Evolutionary conservation across 2,113 vertebrate genomes (phyloP), one percentile per base, ranked within the genome.

Genomic region (Caracal caracal): DNA sequence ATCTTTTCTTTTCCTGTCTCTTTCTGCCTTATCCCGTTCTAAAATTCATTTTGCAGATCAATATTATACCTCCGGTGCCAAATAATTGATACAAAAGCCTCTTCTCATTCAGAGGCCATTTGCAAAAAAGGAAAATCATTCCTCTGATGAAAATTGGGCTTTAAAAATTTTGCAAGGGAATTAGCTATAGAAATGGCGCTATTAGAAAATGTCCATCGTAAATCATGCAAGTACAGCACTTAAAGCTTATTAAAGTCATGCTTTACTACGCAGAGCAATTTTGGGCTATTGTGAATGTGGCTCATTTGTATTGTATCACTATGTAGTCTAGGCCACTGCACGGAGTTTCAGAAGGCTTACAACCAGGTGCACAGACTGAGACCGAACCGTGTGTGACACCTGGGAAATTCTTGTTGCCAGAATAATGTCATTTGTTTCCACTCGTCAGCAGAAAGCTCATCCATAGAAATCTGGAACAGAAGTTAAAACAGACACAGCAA

Each of bases 101-200:
- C 97, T 98, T 96, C 97, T 98, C 85, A 93, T 97, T 97, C 96
- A 95, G 96, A 98, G 95, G 88, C 92, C 97, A 97, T 98, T 96
- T 96, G 51, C 93, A 96, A 96, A 81, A 79, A 98, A 86, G 95
- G 92, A 97, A 97, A 95, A 65, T 80, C 35, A 70, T 98, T 98
- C 97, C 89, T 73, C 5, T 81, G 82, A 6, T 17, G 63, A 93
- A 98, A 95, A 66, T 65, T 56, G 70, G 81, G 28, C 47, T 95
- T 94, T 90, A 95, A 84, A 53, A 43, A 91, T 97, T 98, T 96
- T 95, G 90, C 85, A 59, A 71, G 84, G n/a, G 83, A 33, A 12
- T 93, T 81, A 95, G 93, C 89, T 83, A 5, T 96, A 56, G 76
- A 86, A 71, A 51, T 16, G 12, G 81, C 28, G 10, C 80, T 92